Evolutionary conservation across 1,140 invertebrate genomes (phyloP).

Genomic region (Eupristina koningsbergeri): DNA sequence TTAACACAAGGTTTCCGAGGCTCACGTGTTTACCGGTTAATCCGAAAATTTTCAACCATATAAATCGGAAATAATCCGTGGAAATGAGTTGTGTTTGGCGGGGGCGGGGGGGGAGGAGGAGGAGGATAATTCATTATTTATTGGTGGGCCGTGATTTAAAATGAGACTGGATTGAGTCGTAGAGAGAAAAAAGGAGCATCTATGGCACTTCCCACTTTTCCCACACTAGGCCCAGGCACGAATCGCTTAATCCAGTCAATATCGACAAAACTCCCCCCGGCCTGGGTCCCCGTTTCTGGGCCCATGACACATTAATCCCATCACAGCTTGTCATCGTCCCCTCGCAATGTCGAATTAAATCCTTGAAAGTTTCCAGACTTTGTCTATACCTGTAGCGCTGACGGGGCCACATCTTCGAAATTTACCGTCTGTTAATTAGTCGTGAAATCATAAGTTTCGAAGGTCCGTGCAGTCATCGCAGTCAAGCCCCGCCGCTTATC

Average conservation of each 20-base stretch:
- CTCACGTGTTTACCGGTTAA: neutral
- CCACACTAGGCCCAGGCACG: neutral
- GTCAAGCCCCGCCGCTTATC: conserved; percentile 26
- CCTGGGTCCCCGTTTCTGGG: no score
- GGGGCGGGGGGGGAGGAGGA: no score
- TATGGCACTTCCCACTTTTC: neutral
- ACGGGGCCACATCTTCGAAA: conserved; percentile 2
- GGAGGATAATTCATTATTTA: neutral
- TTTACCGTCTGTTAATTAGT: conserved; percentile 43
- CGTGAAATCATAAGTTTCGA: conserved; percentile 47
- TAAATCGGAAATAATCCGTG: no score
- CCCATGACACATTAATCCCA: conserved; percentile 16
- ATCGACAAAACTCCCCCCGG: neutral
- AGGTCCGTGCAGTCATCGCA: neutral
- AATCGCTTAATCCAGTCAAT: neutral
- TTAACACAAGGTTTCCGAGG: neutral
- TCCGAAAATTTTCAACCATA: neutral
- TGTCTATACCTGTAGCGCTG: neutral
- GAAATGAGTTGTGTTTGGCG: no score
- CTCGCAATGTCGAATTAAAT: neutral
- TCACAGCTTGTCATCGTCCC: neutral
- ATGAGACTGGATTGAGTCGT: neutral
- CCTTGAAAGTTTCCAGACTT: conserved; percentile 10
- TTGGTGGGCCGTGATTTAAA: neutral
- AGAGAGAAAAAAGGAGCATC: neutral